Evolutionary conservation across 2,888 invertebrate genomes (phyloP).

Genomic region (Patella caerulea): DNA sequence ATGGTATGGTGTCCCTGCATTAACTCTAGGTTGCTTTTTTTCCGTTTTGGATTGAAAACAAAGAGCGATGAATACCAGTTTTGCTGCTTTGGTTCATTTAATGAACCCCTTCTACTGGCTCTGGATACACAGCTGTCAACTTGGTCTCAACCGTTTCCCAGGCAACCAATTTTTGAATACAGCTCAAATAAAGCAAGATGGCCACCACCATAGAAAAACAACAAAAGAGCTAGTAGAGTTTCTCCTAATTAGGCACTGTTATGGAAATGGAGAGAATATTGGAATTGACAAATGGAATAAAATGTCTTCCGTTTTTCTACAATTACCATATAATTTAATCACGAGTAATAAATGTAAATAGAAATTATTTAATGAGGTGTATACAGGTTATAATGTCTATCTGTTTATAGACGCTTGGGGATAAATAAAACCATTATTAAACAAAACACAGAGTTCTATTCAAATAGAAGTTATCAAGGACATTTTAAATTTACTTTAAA

Average conservation of each 20-base stretch:
- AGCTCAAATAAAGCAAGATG: constrained; percentile 24
- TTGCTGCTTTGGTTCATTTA: constrained; percentile 13
- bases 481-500: too few species aligned
- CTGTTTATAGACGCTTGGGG: too few species aligned
- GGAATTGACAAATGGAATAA: not conserved
- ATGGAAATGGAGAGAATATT: constrained; percentile 7
- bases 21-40: constrained; percentile 23
- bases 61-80: not conserved
- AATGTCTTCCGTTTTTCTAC: constrained; percentile 5
- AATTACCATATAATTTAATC: not conserved
- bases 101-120: constrained; percentile 25
- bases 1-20: constrained; percentile 14
- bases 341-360: too few species aligned
- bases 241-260: constrained; percentile 5
- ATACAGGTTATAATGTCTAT: too few species aligned
- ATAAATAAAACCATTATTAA: too few species aligned
- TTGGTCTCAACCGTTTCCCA: constrained; percentile 20
- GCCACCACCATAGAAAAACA: constrained; percentile 14
- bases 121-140: constrained; percentile 18
- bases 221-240: constrained; percentile 16
- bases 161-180: constrained; percentile 26
- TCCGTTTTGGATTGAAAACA: constrained; percentile 14
- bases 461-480: too few species aligned
- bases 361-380: too few species aligned
- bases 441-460: too few species aligned